Evolutionary conservation across 2,888 invertebrate species (phyloP).

Genomic region (Baronia brevicornis): DNA sequence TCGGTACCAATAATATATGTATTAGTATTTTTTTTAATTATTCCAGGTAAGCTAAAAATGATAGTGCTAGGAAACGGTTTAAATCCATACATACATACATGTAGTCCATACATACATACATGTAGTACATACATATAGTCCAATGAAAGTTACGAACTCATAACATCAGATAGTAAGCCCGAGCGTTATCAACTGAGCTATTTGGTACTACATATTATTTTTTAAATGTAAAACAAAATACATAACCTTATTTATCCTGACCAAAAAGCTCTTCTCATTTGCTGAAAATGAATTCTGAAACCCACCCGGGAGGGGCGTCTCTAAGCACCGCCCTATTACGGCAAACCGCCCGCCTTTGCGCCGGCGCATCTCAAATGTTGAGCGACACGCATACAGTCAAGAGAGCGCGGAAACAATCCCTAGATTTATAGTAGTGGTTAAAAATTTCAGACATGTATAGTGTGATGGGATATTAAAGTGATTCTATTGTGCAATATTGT

Average conservation of each 20-base stretch:
- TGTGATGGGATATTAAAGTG: constrained; percentile 26
- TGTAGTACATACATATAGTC: no score
- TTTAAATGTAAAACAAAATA: constrained; percentile 21
- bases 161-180: no score
- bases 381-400: constrained; percentile 36
- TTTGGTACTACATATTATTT: no score
- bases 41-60: no score
- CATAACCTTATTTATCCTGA: constrained; percentile 10
- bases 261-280: constrained; percentile 29
- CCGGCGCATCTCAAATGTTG: constrained; percentile 51
- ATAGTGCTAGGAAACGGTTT: no score
- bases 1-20: no score
- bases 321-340: constrained; percentile 53
- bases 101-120: no score
- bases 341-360: constrained; percentile 52
- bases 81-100: no score
- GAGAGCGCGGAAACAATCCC: constrained; percentile 23
- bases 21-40: no score
- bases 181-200: no score
- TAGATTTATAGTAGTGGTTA: constrained; percentile 13
- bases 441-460: constrained; percentile 19
- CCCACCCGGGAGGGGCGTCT: constrained; percentile 51
- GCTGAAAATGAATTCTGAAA: constrained; percentile 39
- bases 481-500: constrained; percentile 23
- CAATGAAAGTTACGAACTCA: no score